Conservation (phyloP, 2,113 vertebrate genomes). For the Antigone vipio region DNA sequence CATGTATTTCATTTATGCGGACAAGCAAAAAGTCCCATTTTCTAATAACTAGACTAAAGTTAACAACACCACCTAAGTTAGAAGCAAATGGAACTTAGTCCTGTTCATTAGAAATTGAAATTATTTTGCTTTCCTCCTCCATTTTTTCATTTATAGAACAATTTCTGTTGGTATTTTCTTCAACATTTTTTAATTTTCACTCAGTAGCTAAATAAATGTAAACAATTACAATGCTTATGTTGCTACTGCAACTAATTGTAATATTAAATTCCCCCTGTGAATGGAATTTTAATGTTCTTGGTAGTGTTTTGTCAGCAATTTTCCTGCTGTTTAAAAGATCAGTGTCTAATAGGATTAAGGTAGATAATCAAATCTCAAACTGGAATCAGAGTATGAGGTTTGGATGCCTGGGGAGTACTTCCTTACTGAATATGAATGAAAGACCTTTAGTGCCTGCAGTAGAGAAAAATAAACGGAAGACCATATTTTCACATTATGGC, state of each 20-base stretch:
- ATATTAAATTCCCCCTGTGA: slow-evolving; percentile 52
- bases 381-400: slow-evolving; percentile 48
- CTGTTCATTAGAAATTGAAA: neutral
- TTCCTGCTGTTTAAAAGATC: slow-evolving; percentile 72
- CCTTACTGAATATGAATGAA: slow-evolving; percentile 66
- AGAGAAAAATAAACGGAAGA: neutral
- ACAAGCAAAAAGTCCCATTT: neutral
- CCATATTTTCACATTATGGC: neutral
- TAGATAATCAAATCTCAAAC: slow-evolving; percentile 76
- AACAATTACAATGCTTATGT: slow-evolving; percentile 50
- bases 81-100: neutral
- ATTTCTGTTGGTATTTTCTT: slow-evolving; percentile 5
- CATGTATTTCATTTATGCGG: neutral
- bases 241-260: slow-evolving; percentile 58
- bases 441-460: neutral
- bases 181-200: slow-evolving; percentile 18
- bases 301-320: slow-evolving; percentile 73
- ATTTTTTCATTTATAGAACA: neutral
- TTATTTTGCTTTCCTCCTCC: neutral
- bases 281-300: slow-evolving; percentile 59
- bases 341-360: slow-evolving; percentile 76
- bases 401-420: slow-evolving; percentile 45
- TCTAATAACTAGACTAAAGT: neutral
- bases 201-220: slow-evolving; percentile 57
- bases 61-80: neutral